Evolutionary conservation across 2,797 vertebrate species (phyloP).

Genomic region (Cottoperca gobio): DNA sequence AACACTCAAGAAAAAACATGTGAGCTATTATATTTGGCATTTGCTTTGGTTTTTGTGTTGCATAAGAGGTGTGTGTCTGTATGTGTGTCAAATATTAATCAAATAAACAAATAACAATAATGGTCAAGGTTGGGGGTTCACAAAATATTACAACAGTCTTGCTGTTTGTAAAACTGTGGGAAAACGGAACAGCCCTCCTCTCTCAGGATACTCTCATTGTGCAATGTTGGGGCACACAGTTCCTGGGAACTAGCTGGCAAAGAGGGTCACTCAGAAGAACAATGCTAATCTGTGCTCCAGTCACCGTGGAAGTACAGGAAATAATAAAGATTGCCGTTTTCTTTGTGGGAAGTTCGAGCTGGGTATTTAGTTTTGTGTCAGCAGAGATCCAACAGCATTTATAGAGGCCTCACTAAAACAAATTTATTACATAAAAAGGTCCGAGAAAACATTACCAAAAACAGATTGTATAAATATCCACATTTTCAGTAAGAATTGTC

Average conservation of each 20-base stretch:
- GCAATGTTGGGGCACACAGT: conserved; percentile 61
- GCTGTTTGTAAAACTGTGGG: conserved; percentile 69
- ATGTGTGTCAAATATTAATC: conserved; percentile 10
- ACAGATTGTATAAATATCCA: conserved; percentile 56
- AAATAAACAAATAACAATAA: conserved; percentile 39
- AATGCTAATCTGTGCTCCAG: conserved; percentile 69
- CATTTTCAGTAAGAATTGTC: conserved; percentile 42
- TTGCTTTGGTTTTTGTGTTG: background rate
- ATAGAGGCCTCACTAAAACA: conserved; percentile 36
- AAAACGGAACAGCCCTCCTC: conserved; percentile 67
- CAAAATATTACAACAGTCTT: conserved; percentile 44
- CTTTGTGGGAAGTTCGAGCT: conserved; percentile 44
- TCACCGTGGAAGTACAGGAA: conserved; percentile 72
- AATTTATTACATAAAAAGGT: conserved; percentile 67
- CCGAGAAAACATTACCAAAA: conserved; percentile 52
- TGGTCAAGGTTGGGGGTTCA: conserved; percentile 21
- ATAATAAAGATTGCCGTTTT: conserved; percentile 71
- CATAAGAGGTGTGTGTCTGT: background rate
- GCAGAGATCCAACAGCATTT: conserved; percentile 41
- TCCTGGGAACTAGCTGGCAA: conserved; percentile 77
- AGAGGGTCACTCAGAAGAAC: conserved; percentile 72
- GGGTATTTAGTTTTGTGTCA: conserved; percentile 46
- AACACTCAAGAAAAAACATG: background rate
- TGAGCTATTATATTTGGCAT: background rate
- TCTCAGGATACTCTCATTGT: conserved; percentile 77